Percentiles rank a stretch among this genome's conserved stretches.
Evolutionary conservation across 2,888 invertebrate species (phyloP).

Genomic region (Athripsodes cinereus): DNA sequence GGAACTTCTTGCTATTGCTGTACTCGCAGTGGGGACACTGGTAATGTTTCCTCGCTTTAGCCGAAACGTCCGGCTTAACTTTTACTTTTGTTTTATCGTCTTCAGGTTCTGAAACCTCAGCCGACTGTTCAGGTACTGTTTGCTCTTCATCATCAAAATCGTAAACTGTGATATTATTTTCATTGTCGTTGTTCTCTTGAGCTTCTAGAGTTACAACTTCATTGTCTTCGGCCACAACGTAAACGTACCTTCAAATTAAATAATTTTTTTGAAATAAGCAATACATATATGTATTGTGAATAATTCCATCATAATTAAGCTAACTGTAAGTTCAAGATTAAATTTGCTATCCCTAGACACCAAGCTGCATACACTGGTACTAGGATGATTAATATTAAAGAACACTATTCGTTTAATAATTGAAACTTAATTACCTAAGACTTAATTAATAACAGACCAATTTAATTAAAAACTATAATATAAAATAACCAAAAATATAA

Average conservation of each 20-base stretch:
- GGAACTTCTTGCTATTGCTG: slow-evolving; percentile 66
- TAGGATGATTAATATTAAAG: too few species aligned
- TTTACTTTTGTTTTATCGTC: slow-evolving; percentile 56
- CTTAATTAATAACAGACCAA: too few species aligned
- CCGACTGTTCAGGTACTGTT: slow-evolving; percentile 51
- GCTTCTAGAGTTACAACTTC: slow-evolving; percentile 4
- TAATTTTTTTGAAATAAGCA: too few species aligned
- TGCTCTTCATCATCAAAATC: slow-evolving; percentile 56
- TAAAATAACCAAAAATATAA: too few species aligned
- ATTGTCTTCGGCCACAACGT: slow-evolving; percentile 13
- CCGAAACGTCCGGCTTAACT: slow-evolving; percentile 52
- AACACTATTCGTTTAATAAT: too few species aligned
- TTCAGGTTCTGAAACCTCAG: slow-evolving; percentile 36
- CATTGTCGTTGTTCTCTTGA: slow-evolving; percentile 12
- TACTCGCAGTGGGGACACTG: slow-evolving; percentile 83
- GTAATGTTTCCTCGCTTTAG: slow-evolving; percentile 52
- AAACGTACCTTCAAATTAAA: slow-evolving; percentile 11
- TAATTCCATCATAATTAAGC: too few species aligned
- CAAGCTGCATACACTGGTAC: too few species aligned
- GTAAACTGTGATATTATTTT: slow-evolving; percentile 46
- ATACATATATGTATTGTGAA: too few species aligned
- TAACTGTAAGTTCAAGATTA: too few species aligned
- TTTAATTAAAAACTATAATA: too few species aligned
- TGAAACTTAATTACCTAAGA: too few species aligned
- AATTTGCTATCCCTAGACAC: too few species aligned